A percentile compares a stretch with the other conserved stretches of the same genome.
phyloP scores from a whole-genome alignment of 2,113 vertebrate species.

The Vicugna pacos region DNA sequence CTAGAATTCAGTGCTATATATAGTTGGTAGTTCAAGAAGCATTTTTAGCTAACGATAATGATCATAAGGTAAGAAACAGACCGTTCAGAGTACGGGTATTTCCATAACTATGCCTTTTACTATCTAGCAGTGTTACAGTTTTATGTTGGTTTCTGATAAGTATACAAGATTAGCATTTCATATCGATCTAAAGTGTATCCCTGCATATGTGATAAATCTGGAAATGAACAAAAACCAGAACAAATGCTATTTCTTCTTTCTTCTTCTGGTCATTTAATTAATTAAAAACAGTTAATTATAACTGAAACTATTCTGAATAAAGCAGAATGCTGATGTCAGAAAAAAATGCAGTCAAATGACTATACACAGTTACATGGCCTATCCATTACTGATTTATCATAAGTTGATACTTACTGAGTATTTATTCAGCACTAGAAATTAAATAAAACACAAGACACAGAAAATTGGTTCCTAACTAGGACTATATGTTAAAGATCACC shows the following conservation, averaged over 20 bases:
- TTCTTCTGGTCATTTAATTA: conserved; percentile 54
- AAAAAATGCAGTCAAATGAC: background rate
- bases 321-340: conserved; percentile 39
- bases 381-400: background rate
- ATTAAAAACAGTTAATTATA: conserved; percentile 26
- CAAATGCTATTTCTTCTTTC: background rate
- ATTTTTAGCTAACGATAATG: conserved; percentile 17
- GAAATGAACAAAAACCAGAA: conserved; percentile 39
- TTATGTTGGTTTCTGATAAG: conserved; percentile 34
- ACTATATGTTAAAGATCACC: background rate
- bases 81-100: background rate
- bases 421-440: background rate
- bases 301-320: background rate
- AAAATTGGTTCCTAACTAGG: conserved; percentile 23
- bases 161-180: background rate
- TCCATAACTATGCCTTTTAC: background rate
- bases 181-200: background rate
- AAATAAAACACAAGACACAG: background rate
- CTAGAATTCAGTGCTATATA: background rate
- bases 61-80: background rate
- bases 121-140: background rate
- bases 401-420: background rate
- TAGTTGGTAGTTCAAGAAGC: background rate
- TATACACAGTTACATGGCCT: background rate
- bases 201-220: conserved; percentile 42